Evolutionary conservation across 92 coral and sea anemone genomes (phyloP), one percentile per base, ranked within the genome.

Genomic region (Umimayanthus chanpuru): DNA sequence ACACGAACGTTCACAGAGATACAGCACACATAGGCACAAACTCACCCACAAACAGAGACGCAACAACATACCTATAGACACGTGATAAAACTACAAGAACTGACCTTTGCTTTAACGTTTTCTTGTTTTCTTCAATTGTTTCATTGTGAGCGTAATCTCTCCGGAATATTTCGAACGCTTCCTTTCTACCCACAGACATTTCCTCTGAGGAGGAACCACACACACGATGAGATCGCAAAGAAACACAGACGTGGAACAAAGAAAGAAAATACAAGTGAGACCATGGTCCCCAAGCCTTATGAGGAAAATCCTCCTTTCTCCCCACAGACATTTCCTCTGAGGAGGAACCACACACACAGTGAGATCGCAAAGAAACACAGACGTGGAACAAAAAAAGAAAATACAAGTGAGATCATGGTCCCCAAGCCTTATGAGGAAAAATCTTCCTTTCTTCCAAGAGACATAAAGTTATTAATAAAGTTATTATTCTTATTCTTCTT

Each of bases 241-340:
- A 36, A 3, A 9, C 1, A 32, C 49, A 30, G 23, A 10, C 77
- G 14, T 11, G 76, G 39, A 72, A 29, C 43, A 73, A n/a, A 73
- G 4, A 47, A 20, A 39, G 21, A n/a, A 15, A 10, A 73, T 21
- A 73, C 43, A 0, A 29, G 5, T 7, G 50, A 47, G 50, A 47
- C 5, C 78, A 20, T 5, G 20, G 18, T 29, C 78, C 16, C 78
- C 23, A 14, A 5, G 16, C 23, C 36, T 39, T 14, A 73, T 9
- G 26, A 72, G 32, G 15, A 72, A 15, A 21, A 72, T 11, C 98
- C 88, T 95, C 99, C 72, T 96, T 96, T 49, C 99, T 93, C 21
- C 99, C 98, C 36, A 90, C 97, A 8, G 99, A 95, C 99, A 96
- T 95, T 85, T 95, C 98, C 91, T 96, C 99, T 96, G 76, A 28